Base-by-base conservation (phyloP, 2,888 invertebrate genomes). In the Leptodirus hochenwartii region DNA sequence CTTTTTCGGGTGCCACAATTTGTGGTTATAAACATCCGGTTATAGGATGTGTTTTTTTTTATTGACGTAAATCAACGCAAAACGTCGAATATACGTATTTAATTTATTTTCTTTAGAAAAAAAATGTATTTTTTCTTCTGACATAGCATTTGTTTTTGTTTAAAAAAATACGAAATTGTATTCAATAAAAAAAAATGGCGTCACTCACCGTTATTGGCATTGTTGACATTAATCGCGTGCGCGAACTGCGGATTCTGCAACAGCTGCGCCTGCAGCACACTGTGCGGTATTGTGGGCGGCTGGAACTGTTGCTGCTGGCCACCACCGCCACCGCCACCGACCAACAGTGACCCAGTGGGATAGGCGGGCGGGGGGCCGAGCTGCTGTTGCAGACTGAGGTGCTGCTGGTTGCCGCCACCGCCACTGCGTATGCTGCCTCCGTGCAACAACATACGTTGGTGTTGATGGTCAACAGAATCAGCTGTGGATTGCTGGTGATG, bases 201-300 rank as follows among this genome's bases (percentile, higher is more conserved):
- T 12, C 4, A 63, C 66, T 58, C 44, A 68, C 68, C 60, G 49
- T 61, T 61, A 8, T 16, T 17, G 30, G 32, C 17, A 32, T 31
- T 35, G 39, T 41, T 43, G 41, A 49, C 49, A 37, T 48, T 50
- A 30, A 47, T 51, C 36, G 51, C 52, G 22, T 44, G 46, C 30
- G 50, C 49, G 38, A 57, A 56, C 37, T 62, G 59, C 15, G 53
- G 51, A 40, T 55, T 54, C 46, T 67, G 66, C 43, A 66, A 64
- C 40, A 69, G 64, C 40, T 67, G 69, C 36, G 68, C 66, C 37
- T 60, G 59, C 33, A 56, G 50, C 39, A 55, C 44, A 34, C 56
- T 52, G 39, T 49, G 50, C 34, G 51, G 50, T 37, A 52, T 43
- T 22, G 34, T 32, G 27, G 45, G 45, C 33, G 45, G 47, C 39